Base-by-base conservation (phyloP, 2,888 invertebrate genomes). In the Xestobium rufovillosum region DNA sequence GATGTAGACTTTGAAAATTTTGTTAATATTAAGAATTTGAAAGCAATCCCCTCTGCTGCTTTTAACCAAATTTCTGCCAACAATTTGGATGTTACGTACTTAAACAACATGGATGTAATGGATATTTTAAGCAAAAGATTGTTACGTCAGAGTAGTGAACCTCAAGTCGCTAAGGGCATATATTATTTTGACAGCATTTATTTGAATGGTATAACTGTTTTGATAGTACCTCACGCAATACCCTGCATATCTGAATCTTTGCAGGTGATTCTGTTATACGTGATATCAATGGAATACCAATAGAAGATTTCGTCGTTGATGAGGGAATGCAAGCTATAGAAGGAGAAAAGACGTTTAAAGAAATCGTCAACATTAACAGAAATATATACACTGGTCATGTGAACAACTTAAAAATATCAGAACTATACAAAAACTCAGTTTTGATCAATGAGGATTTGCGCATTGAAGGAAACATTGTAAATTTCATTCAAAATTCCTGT, bases 261-360 rank as follows among this genome's bases (percentile, higher is more conserved):
- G 13, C 40, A 61, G 62, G 51, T 26, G 45, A 55, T 42, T 29
- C 57, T n/a, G 41, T 23, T 23, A 52, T 56, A 11, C 31, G 48
- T 4, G 32, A 34, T 4, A 56, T 65, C 12, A 64, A 65, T 43
- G 44, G 52, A 12, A 47, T 64, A 9, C 26, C 39, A 14, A 41
- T 61, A 4, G 44, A 52, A 17, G 51, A 63, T 41, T 48, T 63
- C 3, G 55, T 63, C 26, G 57, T 57, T 39, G 61, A 64, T 47
- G 39, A 45, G 3, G 55, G 44, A 6, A 35, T 43, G 31, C 58
- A 60, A 45, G 42, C 43, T n/a, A 59, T 64, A 26, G 31, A 30
- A n/a, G 43, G 50, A 15, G 34, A 44, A 11, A 63, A 64, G 45
- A 37, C 36, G n/a, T 63, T 65, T 36, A 29, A 28, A 4, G 38